Evolutionary conservation across 2,888 invertebrate species (phyloP).

Genomic region (Bombyx huttoni): DNA sequence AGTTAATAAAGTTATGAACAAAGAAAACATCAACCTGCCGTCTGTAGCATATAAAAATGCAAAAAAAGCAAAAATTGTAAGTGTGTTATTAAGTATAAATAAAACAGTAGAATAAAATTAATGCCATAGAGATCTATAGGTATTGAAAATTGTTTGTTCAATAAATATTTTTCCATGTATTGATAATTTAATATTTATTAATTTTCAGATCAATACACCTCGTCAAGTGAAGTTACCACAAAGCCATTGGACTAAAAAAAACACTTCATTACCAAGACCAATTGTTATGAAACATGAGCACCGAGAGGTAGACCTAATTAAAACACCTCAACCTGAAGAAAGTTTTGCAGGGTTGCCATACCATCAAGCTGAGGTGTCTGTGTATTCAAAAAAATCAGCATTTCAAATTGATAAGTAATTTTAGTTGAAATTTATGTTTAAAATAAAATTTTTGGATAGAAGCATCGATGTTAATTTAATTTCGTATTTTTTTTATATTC

Average conservation of each 20-base stretch:
- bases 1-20: conserved; percentile 18
- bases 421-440: not conserved
- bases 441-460: too few relatives aligned
- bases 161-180: too few relatives aligned
- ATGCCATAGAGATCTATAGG: too few relatives aligned
- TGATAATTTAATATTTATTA: conserved; percentile 1
- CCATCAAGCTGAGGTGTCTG: conserved; percentile 46
- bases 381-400: conserved; percentile 44
- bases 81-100: conserved; percentile 6
- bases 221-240: conserved; percentile 34
- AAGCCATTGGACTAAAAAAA: conserved; percentile 33
- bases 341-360: conserved; percentile 41
- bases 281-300: conserved; percentile 40
- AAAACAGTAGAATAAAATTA: not conserved
- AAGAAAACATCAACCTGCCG: conserved; percentile 41
- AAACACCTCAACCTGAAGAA: conserved; percentile 29
- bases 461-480: too few relatives aligned
- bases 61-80: conserved; percentile 45
- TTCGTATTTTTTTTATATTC: too few relatives aligned
- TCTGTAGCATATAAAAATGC: conserved; percentile 43
- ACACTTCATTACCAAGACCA: conserved; percentile 32
- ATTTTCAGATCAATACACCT: conserved; percentile 35
- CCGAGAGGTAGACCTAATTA: conserved; percentile 25
- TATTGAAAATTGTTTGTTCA: too few relatives aligned
- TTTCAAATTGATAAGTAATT: conserved; percentile 4